Conservation (phyloP, 2,888 invertebrate genomes). For the Nomada hirtipes region DNA sequence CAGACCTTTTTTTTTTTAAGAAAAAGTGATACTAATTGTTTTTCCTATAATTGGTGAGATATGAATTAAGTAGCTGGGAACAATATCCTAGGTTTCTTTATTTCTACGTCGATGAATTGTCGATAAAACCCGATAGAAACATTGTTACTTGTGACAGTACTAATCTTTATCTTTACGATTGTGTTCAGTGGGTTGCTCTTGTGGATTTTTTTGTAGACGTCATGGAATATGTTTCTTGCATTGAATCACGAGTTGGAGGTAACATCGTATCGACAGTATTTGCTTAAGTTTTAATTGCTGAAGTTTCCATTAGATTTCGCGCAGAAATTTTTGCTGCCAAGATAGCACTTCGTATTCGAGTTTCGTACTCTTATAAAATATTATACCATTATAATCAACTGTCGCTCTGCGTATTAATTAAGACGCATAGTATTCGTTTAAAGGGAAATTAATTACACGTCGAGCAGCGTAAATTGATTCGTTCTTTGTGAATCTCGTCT, state of each 20-base stretch:
- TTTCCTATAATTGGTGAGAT: no score
- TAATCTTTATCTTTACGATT: conserved; percentile 25
- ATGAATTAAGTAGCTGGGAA: no score
- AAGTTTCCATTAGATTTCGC: background rate
- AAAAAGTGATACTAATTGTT: no score
- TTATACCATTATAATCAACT: no score
- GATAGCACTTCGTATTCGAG: no score
- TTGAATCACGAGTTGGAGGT: background rate
- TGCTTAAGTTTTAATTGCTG: background rate
- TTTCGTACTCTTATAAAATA: no score
- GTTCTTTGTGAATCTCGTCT: no score
- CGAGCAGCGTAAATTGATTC: no score
- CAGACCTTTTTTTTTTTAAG: no score
- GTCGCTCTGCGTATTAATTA: no score
- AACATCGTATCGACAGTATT: background rate
- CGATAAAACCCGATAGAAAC: background rate
- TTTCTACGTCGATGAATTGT: background rate
- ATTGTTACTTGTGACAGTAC: background rate
- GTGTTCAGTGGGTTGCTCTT: background rate
- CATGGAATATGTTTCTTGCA: background rate
- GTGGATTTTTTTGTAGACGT: background rate
- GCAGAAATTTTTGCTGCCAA: no score
- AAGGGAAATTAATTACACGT: background rate
- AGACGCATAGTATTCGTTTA: background rate
- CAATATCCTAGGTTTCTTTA: no score